Evolutionary conservation across 2,797 vertebrate species (phyloP), one percentile per base, ranked within the genome.

Genomic region (Melopsittacus undulatus): DNA sequence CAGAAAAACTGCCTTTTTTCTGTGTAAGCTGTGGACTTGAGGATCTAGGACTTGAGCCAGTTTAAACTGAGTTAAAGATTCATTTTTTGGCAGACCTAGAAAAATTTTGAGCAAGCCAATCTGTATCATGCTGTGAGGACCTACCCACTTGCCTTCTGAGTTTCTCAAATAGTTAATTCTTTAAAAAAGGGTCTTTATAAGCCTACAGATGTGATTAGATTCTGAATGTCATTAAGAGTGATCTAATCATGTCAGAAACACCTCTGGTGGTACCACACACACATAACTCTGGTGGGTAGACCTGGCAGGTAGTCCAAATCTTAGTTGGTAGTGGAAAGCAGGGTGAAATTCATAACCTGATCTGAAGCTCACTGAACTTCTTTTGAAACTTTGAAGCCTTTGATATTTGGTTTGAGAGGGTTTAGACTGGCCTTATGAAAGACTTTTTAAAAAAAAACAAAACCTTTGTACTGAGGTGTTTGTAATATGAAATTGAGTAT

Each of bases 391-490:
- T 70, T 45, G 27, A 85, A 94, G 30, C 2, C 4, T 24, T 57
- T 57, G 22, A 16, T 57, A 17, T 27, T 26, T 49, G 43, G 42
- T 61, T 88, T 19, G 75, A 52, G 14, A 68, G 20, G 2, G 1
- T 81, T 70, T 77, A 57, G 22, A 27, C 0, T 63, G 8, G 10
- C 6, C 52, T 76, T 79, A 62, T 4, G 29, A 46, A 84, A 36
- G 13, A 43, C 0, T 0, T 3, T 42, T 57, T 79, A 54, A 40
- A 42, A 3, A 32, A 74, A 52, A n/a, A 1, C 4, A 46, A 20
- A 40, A 29, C 13, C 0, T 51, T 84, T 43, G 4, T 42, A 42
- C 13, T 30, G 23, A 79, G 4, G 6, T 9, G 67, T 45, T 51
- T 62, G 5, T 42, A 32, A 64, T 1, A 5, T 10, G 30, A 68